phyloP scores from a whole-genome alignment of 2,113 vertebrate species.

The Dryoscopus gambensis region DNA sequence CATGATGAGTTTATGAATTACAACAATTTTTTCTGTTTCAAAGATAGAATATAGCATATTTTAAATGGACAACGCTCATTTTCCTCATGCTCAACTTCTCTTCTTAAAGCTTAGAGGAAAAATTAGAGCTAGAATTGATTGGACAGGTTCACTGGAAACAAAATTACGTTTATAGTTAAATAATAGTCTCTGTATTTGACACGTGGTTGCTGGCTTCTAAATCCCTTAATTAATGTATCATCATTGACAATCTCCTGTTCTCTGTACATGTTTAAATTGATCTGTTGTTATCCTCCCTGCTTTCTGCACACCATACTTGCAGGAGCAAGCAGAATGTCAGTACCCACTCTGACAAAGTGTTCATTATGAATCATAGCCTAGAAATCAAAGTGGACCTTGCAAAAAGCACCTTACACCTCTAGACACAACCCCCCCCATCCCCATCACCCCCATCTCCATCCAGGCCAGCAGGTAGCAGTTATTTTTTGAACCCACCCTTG shows the following conservation, averaged over 20 bases:
- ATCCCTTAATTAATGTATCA: neutral
- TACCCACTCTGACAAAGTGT: neutral
- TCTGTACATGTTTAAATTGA: neutral
- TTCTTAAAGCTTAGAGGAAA: neutral
- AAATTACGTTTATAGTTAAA: neutral
- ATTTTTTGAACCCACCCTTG: conserved; percentile 21
- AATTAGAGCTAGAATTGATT: neutral
- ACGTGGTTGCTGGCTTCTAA: neutral
- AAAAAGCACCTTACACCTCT: neutral
- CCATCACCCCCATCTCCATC: neutral
- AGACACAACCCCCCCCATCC: neutral
- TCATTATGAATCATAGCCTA: neutral
- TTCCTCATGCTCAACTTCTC: neutral
- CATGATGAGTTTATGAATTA: neutral
- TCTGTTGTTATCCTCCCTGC: neutral
- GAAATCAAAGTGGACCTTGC: neutral
- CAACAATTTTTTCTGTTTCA: neutral
- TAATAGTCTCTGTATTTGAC: neutral
- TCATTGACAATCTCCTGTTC: neutral
- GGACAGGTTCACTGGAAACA: neutral
- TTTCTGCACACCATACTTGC: neutral
- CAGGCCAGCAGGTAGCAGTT: neutral
- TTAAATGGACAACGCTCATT: neutral
- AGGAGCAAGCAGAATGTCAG: neutral
- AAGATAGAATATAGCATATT: neutral